Evolutionary conservation across 2,888 invertebrate genomes (phyloP), one percentile per base, ranked within the genome.

Genomic region (Rhamphomyia laevipes): DNA sequence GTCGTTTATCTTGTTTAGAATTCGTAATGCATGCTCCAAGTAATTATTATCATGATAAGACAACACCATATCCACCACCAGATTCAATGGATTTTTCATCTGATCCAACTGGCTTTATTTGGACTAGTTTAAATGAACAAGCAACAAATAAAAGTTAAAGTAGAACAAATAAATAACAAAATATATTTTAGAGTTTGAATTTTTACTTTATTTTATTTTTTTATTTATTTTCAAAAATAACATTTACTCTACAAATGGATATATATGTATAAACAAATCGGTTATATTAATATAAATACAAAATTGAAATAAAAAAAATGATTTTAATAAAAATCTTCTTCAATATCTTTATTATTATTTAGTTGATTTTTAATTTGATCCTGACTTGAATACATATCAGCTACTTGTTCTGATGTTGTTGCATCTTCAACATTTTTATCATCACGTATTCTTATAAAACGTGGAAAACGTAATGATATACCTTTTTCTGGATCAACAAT

Each of bases 381-480:
- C 73, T 97, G 96, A 59, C 78, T 85, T 4, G 81, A 81, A 72
- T 97, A 97, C 85, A 96, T 80, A 35, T 83, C 79, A 0, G 91
- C 91, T 37, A 94, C 78, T 76, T 97, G 96, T 58, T 81, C 78
- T 43, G 94, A 83, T 4, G 83, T 77, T 3, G 97, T 97, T 2
- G 97, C 94, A 62, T 94, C 84, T 70, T 97, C 97, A 3, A 88
- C 81, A 18, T 74, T 75, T 73, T 99, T 99, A 72, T 99, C 99
- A 7, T 88, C 88, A 23, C 97, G 78, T 43, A 88, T 81, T 30
- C 92, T 77, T 47, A 97, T 73, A 67, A 95, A 97, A 49, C 79
- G 78, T 5, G 97, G 97, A 72, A 99, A 99, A 40, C 97, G 76
- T 40, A 99, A 74, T 3, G 96, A 97, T 61, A 99, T 88, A 18